Percentiles rank a stretch among this genome's conserved stretches.
phyloP scores from a whole-genome alignment of 2,888 invertebrate genomes.

The Protodeltote pygarga region DNA sequence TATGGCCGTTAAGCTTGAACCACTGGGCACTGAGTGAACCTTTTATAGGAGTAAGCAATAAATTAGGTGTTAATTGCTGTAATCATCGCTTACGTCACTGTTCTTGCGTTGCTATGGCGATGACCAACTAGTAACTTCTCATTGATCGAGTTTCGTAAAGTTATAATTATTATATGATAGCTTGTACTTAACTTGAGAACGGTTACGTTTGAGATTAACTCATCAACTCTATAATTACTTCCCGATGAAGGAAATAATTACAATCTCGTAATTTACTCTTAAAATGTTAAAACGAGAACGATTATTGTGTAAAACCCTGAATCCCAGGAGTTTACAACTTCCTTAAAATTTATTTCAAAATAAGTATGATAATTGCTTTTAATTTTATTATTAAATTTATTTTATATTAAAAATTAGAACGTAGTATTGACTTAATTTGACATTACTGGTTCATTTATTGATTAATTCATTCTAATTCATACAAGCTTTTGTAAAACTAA shows the following conservation, averaged over 20 bases:
- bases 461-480: too few species aligned
- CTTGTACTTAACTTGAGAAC: slow-evolving; percentile 5
- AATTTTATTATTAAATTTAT: too few species aligned
- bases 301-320: too few species aligned
- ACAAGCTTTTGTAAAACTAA: too few species aligned
- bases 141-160: slow-evolving; percentile 10
- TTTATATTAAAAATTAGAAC: too few species aligned
- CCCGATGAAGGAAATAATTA: slow-evolving; percentile 11
- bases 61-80: slow-evolving; percentile 19
- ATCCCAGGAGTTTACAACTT: too few species aligned
- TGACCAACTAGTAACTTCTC: background rate
- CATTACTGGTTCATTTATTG: too few species aligned
- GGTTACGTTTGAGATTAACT: slow-evolving; percentile 17
- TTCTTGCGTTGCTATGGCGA: background rate
- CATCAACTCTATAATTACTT: slow-evolving; percentile 24
- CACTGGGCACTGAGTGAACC: slow-evolving; percentile 31
- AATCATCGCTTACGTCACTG: slow-evolving; percentile 31
- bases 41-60: slow-evolving; percentile 13
- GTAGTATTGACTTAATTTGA: too few species aligned
- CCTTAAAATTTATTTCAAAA: too few species aligned
- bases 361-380: too few species aligned
- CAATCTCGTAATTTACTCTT: background rate
- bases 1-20: slow-evolving; percentile 28
- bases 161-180: slow-evolving; percentile 16
- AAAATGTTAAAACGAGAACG: too few species aligned